phyloP scores from a whole-genome alignment of 2,797 vertebrate species.

The Otolemur crassicaudatus region DNA sequence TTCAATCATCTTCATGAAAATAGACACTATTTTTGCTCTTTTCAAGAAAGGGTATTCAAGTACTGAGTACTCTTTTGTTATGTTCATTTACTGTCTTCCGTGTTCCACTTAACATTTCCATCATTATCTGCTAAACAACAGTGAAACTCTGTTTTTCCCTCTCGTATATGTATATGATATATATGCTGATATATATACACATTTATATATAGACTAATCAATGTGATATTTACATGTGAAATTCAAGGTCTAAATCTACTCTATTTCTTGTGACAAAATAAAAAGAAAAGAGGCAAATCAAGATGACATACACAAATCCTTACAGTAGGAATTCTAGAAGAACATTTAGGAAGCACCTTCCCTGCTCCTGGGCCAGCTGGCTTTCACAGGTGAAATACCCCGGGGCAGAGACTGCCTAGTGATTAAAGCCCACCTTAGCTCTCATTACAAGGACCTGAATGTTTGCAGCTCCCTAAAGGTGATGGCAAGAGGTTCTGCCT shows the following conservation, averaged over 20 bases:
- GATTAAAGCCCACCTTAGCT: background rate
- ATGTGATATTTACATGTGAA: background rate
- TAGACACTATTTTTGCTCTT: conserved; percentile 28
- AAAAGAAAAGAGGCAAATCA: background rate
- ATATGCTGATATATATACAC: too few species aligned
- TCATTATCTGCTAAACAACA: background rate
- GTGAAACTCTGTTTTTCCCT: background rate
- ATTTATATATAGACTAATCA: background rate
- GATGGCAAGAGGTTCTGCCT: background rate
- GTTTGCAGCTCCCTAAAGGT: background rate
- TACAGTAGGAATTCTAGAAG: background rate
- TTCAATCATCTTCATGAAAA: conserved; percentile 67
- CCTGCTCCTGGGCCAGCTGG: background rate
- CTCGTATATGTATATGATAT: background rate
- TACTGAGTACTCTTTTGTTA: background rate
- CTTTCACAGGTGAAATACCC: background rate
- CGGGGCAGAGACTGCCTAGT: background rate
- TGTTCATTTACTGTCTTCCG: conserved; percentile 31
- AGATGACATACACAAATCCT: background rate
- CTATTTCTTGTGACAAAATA: conserved; percentile 25
- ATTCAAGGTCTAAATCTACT: conserved; percentile 30
- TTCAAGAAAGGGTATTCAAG: conserved; percentile 54
- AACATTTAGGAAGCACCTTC: background rate
- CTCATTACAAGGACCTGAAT: background rate
- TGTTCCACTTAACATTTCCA: background rate